Conservation (phyloP, 2,797 vertebrate genomes). For the Limosa lapponica region DNA sequence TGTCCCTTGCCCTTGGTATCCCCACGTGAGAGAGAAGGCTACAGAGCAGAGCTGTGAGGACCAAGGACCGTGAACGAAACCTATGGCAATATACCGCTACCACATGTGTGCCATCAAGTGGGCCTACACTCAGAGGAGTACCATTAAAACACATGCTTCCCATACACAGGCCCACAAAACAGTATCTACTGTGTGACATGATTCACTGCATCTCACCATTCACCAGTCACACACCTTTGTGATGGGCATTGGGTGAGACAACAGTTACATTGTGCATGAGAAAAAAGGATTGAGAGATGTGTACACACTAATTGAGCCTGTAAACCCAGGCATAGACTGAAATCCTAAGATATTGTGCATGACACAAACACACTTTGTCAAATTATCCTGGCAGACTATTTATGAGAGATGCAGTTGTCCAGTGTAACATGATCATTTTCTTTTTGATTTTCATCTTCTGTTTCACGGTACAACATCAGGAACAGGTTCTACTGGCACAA, state of each 20-base stretch:
- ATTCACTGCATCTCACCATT: accelerated
- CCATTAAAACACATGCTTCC: background rate
- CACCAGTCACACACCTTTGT: accelerated
- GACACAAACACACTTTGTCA: background rate
- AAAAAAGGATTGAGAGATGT: background rate
- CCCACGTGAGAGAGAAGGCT: accelerated
- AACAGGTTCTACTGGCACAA: background rate
- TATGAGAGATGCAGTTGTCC: background rate
- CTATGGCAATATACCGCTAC: background rate
- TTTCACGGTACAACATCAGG: background rate
- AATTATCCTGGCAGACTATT: background rate
- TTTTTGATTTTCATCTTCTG: background rate
- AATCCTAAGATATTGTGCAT: background rate
- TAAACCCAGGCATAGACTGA: background rate
- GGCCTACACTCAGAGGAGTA: background rate
- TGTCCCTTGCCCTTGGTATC: background rate
- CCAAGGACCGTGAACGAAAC: background rate
- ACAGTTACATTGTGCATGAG: accelerated
- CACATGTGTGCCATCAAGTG: background rate
- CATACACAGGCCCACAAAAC: accelerated
- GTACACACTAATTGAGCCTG: background rate
- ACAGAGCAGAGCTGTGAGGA: background rate
- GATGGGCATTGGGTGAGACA: background rate
- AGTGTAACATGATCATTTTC: background rate
- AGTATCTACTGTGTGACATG: accelerated